Conservation (phyloP, 1,140 invertebrate genomes). For the Diprion similis region DNA sequence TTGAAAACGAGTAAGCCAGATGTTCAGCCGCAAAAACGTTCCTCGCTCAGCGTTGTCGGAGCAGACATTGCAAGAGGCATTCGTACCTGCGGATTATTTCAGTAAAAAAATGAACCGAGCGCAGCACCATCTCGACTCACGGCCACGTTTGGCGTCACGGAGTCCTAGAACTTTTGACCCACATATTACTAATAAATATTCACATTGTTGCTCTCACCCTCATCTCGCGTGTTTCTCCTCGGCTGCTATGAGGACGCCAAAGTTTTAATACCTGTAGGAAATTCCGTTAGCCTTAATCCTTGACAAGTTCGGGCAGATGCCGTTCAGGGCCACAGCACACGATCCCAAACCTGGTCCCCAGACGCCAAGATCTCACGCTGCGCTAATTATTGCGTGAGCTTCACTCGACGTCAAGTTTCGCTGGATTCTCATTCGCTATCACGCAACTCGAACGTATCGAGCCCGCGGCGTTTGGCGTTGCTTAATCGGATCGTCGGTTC, state of each 20-base stretch:
- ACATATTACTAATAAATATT: not conserved
- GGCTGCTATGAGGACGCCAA: not conserved
- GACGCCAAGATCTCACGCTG: not conserved
- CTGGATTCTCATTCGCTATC: not conserved
- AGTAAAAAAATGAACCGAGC: not conserved
- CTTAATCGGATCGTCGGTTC: not conserved
- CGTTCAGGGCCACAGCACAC: not conserved
- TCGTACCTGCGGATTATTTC: too few relatives aligned
- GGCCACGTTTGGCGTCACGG: not conserved
- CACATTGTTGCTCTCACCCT: not conserved
- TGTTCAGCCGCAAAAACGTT: not conserved
- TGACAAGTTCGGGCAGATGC: not conserved
- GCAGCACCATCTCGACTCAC: not conserved
- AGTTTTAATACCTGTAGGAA: not conserved
- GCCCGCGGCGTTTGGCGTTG: not conserved
- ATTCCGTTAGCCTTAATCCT: not conserved
- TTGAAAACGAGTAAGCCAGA: not conserved
- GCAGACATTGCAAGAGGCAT: not conserved
- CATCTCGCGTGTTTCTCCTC: not conserved
- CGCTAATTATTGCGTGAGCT: not conserved
- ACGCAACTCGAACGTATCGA: not conserved
- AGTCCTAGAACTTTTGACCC: conserved; percentile 4
- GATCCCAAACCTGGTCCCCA: too few relatives aligned
- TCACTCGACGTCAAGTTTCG: not conserved
- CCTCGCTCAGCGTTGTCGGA: not conserved